Percentiles rank a stretch among this genome's conserved stretches.
Conservation (phyloP, 2,113 vertebrate species). For the Ptilonorhynchus violaceus region DNA sequence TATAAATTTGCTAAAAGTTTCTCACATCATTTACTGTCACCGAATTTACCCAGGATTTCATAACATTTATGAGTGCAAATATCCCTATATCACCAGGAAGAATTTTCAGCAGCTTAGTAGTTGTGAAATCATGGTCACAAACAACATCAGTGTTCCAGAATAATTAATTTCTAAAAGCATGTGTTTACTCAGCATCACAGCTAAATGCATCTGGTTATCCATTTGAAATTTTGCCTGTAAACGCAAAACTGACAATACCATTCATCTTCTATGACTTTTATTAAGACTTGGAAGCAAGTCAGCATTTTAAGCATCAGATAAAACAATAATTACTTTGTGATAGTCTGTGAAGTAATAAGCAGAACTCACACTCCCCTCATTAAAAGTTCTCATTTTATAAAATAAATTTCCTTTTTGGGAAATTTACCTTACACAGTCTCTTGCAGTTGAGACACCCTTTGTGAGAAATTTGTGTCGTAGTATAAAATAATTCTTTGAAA, state of each 20-base stretch:
- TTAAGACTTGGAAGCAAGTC: background rate
- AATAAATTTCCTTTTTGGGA: background rate
- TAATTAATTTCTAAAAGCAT: background rate
- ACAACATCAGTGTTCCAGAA: background rate
- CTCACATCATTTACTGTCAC: background rate
- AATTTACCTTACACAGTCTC: background rate
- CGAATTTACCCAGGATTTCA: background rate
- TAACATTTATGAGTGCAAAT: background rate
- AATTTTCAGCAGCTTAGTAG: background rate
- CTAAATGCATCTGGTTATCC: background rate
- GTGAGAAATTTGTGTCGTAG: background rate
- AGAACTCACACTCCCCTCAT: background rate
- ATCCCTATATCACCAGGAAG: background rate
- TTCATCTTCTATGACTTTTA: background rate
- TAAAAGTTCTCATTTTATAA: background rate
- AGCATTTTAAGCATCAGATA: slow-evolving; percentile 31
- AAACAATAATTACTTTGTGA: background rate
- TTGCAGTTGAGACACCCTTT: background rate
- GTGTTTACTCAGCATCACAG: background rate
- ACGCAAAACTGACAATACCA: background rate
- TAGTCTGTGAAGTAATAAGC: background rate
- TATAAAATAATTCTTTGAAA: background rate
- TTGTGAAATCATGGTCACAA: background rate
- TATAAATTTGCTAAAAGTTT: background rate
- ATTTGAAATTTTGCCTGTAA: background rate